Evolutionary conservation across 92 coral and sea anemone species (phyloP).

Genomic region (Epizoanthus ramosus): DNA sequence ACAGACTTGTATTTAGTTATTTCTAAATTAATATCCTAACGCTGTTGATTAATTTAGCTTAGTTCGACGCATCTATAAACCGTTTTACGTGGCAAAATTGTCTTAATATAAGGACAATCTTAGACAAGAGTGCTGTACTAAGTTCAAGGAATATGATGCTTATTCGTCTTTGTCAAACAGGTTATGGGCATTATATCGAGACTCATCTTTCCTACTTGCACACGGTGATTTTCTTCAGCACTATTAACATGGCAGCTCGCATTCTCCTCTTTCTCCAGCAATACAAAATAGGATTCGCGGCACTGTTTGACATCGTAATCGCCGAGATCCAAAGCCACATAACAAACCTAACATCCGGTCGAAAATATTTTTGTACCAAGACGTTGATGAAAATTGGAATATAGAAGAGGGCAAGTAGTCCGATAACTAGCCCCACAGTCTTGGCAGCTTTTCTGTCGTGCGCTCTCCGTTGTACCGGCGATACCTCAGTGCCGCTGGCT

Average conservation of each 20-base stretch:
- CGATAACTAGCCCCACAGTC: not conserved
- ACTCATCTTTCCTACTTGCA: too few species aligned
- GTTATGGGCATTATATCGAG: too few species aligned
- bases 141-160: too few species aligned
- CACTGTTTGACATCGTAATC: not conserved
- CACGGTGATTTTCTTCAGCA: not conserved
- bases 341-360: not conserved
- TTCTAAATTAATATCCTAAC: too few species aligned
- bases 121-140: too few species aligned
- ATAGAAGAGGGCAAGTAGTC: not conserved
- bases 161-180: too few species aligned
- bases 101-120: too few species aligned
- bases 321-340: not conserved
- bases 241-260: slow-evolving; percentile 13
- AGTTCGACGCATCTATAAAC: too few species aligned
- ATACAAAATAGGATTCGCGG: not conserved
- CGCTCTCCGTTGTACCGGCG: not conserved
- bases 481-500: too few species aligned
- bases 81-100: too few species aligned
- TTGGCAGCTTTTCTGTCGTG: not conserved
- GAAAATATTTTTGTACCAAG: not conserved
- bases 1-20: too few species aligned
- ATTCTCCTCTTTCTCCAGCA: slow-evolving; percentile 7
- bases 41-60: too few species aligned
- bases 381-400: not conserved